phyloP scores from a whole-genome alignment of 2,888 invertebrate species.

The Sinodicranocentrus sp. region DNA sequence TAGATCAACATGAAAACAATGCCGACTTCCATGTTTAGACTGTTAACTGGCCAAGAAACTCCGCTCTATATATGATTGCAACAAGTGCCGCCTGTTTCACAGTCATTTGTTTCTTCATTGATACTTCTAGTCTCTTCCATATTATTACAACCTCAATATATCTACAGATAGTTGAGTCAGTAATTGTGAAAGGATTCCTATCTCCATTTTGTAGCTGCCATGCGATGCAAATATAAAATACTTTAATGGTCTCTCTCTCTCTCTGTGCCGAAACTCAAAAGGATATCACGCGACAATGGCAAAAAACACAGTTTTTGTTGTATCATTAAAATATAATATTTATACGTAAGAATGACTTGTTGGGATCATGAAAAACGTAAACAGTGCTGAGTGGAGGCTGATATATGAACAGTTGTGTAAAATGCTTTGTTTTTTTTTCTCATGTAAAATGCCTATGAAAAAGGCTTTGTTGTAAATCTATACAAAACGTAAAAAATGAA shows the following conservation, averaged over 20 bases:
- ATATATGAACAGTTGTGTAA: conserved; percentile 7
- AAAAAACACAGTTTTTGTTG: conserved; percentile 13
- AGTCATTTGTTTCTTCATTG: conserved; percentile 52
- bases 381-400: conserved; percentile 68
- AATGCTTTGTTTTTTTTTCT: too few species aligned
- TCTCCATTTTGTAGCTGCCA: conserved; percentile 52
- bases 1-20: conserved; percentile 99
- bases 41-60: conserved; percentile 99
- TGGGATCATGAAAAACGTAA: conserved; percentile 64
- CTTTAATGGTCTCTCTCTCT: conserved; percentile 42
- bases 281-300: conserved; percentile 20
- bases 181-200: conserved; percentile 44
- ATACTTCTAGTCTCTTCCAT: conserved; percentile 69
- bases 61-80: conserved; percentile 93
- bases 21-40: conserved; percentile 99
- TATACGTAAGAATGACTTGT: conserved; percentile 59
- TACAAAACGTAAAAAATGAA: too few species aligned
- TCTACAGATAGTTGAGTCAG: conserved; percentile 46
- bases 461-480: too few species aligned
- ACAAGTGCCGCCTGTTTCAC: conserved; percentile 71
- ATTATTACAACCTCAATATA: conserved; percentile 39
- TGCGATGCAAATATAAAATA: conserved; percentile 25
- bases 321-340: conserved; percentile 13
- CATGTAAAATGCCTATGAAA: not conserved
- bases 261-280: conserved; percentile 42